phyloP scores from a whole-genome alignment of 2,888 invertebrate genomes.

The Lochmaea capreae region DNA sequence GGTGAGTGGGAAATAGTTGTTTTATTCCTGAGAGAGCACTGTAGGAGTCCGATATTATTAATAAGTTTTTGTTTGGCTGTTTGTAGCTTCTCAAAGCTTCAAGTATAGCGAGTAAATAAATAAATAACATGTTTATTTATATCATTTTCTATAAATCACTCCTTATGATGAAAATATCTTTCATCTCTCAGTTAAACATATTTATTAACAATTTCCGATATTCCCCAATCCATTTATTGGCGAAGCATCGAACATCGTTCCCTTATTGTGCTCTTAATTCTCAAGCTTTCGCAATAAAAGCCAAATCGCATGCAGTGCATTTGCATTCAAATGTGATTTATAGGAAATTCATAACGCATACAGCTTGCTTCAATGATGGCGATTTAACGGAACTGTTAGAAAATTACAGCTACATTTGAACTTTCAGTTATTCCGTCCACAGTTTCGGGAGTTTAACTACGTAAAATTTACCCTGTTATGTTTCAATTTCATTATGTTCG shows the following conservation, averaged over 20 bases:
- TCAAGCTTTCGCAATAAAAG: background rate
- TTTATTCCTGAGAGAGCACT: too few species aligned
- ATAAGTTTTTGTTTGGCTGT: too few species aligned
- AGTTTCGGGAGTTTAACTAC: background rate
- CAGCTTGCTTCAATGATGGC: constrained; percentile 48
- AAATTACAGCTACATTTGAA: constrained; percentile 48
- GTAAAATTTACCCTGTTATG: background rate
- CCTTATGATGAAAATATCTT: too few species aligned
- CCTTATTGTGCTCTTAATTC: constrained; percentile 1
- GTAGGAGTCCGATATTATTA: too few species aligned
- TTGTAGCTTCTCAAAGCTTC: too few species aligned
- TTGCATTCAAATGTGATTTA: constrained; percentile 28
- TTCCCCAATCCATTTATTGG: background rate
- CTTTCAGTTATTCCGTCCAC: constrained; percentile 40
- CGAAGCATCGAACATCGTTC: background rate
- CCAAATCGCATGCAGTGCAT: constrained; percentile 12
- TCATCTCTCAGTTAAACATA: background rate
- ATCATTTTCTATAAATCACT: too few species aligned
- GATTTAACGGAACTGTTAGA: constrained; percentile 43
- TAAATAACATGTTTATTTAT: too few species aligned
- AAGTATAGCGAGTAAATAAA: too few species aligned
- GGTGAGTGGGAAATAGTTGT: too few species aligned
- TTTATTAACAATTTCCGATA: background rate
- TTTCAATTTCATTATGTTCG: background rate
- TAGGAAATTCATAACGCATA: constrained; percentile 48